Evolutionary conservation across 2,888 invertebrate species (phyloP), one percentile per base, ranked within the genome.

Genomic region (Xanthia icteritia): DNA sequence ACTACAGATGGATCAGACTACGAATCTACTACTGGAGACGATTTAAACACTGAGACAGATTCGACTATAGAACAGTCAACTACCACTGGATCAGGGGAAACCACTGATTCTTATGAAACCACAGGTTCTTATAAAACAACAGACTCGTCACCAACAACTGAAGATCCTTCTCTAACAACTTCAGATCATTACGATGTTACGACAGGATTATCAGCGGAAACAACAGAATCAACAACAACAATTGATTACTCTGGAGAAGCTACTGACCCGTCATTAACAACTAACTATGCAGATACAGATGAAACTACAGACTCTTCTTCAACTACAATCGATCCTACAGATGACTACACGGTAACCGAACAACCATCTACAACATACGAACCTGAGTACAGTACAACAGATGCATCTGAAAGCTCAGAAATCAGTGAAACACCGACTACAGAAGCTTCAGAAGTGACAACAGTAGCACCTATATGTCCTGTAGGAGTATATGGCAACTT

Each of bases 401-500:
- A 56, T 0, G 31, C 31, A 23, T 45, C 72, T 3, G 79, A 71
- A 36, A 63, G 51, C 42, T n/a, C 61, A 51, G 74, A 42, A 63
- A 17, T 36, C 0, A 75, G 36, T 36, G 76, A 76, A 45, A 15
- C n/a, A 20, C 8, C 65, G 5, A 51, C 74, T 58, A 45, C 68
- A 56, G 51, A 64, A n/a, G 36, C 2, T 31, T 20, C 42, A 36
- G 82, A 71, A 65, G 56, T 17, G 23, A 68, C 73, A 31, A 68
- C 64, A 1, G 17, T 23, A 9, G 31, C 68, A 68, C 71, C 76
- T 6, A 76, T 91, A 9, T 92, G 93, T 75, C 89, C 89, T 5
- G 74, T 76, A 5, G 90, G 85, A 6, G 77, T 83, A 0, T 83
- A 87, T n/a, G 92, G 90, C 6, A 90, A 91, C 39, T 68, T 92